Conservation (phyloP, 1,140 invertebrate genomes). For the Macrosteles quadrilineatus region DNA sequence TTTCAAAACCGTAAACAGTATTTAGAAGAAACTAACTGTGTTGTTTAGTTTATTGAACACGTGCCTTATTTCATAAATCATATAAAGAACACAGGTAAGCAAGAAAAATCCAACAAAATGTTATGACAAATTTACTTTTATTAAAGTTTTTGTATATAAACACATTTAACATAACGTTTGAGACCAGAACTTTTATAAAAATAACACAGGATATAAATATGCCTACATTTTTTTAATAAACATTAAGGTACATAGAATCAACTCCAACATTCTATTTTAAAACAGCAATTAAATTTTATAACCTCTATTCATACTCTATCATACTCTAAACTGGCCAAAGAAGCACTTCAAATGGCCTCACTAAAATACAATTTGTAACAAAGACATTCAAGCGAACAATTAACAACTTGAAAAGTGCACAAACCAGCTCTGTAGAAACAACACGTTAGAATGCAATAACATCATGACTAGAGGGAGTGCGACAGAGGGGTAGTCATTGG, state of each 20-base stretch:
- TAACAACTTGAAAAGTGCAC: not conserved
- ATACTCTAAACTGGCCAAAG: not conserved
- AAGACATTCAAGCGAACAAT: slow-evolving; percentile 9
- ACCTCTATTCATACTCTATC: no score
- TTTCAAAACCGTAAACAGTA: no score
- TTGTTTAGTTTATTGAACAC: no score
- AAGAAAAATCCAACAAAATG: no score
- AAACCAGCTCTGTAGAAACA: no score
- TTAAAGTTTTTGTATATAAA: slow-evolving; percentile 10
- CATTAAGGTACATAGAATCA: slow-evolving; percentile 5
- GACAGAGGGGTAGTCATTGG: no score
- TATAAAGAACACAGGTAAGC: no score
- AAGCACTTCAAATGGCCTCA: not conserved
- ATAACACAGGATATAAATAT: slow-evolving; percentile 5
- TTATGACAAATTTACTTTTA: no score
- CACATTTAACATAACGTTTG: slow-evolving; percentile 21
- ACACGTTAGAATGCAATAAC: no score
- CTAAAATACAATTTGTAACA: not conserved
- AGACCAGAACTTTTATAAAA: slow-evolving; percentile 12
- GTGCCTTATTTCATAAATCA: no score
- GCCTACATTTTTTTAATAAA: not conserved
- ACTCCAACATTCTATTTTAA: not conserved
- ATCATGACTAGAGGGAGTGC: no score
- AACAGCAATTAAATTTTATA: slow-evolving; percentile 12
- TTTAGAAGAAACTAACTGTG: no score